Evolutionary conservation across 2,888 invertebrate genomes (phyloP), one percentile per base, ranked within the genome.

Genomic region (Hirtodrosophila alboralis): DNA sequence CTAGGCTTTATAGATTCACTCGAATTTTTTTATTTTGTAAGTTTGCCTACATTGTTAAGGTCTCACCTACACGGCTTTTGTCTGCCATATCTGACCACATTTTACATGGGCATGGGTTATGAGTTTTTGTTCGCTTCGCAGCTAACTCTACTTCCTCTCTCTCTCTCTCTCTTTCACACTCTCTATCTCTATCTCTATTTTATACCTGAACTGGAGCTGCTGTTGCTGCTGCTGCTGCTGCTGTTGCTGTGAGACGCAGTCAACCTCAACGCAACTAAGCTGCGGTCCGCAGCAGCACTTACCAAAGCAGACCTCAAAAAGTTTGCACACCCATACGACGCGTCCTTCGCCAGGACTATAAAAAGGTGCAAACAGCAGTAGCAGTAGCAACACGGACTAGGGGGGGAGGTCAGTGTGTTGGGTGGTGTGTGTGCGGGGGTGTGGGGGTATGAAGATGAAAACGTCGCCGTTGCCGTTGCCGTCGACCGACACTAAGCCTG

Each of bases 211-310:
- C 49, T 30, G 28, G 38, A 16, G 38, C 14, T n/a, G 36, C 16
- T 34, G 27, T 40, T 36, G 28, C 33, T 36, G 34, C 58, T 33
- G 51, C 38, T 53, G 31, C 26, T 33, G 37, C 14, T 40, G 52
- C 34, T 44, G 66, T 31, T 43, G 49, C 47, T 45, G 44, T 21
- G 71, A 58, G 62, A 61, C 62, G 71, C 68, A 75, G 78, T 65
- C 78, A 71, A 76, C 81, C 84, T 75, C 84, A 74, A 81, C 81
- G 71, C 71, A 84, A 84, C 84, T 81, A 81, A 81, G 84, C 84
- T 81, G 80, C 68, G 80, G 80, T 81, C 78, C 76, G 63, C 72
- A 84, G 65, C 80, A 84, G 79, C 79, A 84, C 84, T 84, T 76
- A 79, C 78, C 80, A 71, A 78, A 79, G 84, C 80, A 79, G 80